These are phyloP conservation scores for Oncorhynchus masou DNA, from an alignment of 2,113 vertebrate genomes.

Conservation along the genomic window DNA sequence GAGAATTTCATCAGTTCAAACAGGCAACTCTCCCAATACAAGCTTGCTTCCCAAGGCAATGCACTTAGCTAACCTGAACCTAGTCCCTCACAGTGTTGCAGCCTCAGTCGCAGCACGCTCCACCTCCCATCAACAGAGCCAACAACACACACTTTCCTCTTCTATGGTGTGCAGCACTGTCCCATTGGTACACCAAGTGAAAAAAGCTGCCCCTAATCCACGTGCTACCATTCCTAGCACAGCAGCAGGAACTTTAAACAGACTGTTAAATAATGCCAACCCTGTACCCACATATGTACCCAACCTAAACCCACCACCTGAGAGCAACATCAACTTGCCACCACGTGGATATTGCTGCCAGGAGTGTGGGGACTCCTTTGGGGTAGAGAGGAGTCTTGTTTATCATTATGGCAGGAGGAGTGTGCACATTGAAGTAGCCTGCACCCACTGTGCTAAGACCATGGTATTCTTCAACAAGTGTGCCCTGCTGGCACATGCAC, in stretches of 20 bases:
- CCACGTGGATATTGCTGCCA: conserved; percentile 87
- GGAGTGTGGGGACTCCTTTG: conserved; percentile 94
- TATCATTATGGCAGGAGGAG: conserved; percentile 89
- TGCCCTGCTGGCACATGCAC: conserved; percentile 88
- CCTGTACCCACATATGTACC: conserved; percentile 90
- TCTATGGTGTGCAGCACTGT: conserved; percentile 80
- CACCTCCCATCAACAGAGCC: conserved; percentile 68
- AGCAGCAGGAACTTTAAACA: conserved; percentile 83
- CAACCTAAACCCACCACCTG: conserved; percentile 85
- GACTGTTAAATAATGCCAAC: conserved; percentile 86
- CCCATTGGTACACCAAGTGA: conserved; percentile 92
- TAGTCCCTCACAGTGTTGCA: conserved; percentile 93
- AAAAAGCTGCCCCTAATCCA: conserved; percentile 74
- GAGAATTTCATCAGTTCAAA: conserved; percentile 43
- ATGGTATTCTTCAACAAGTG: conserved; percentile 96
- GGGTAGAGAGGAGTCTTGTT: conserved; percentile 87
- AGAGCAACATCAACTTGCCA: conserved; percentile 83
- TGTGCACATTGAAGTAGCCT: conserved; percentile 92
- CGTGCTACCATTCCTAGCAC: conserved; percentile 49
- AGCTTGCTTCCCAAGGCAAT: conserved; percentile 90
- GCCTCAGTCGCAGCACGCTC: conserved; percentile 85
- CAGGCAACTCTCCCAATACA: conserved; percentile 52
- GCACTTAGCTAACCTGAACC: conserved; percentile 94
- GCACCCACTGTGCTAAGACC: conserved; percentile 85
- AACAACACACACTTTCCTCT: conserved; percentile 64